These are phyloP conservation scores for Dicyrtoma fusca DNA, from an alignment of 2,888 invertebrate species.

Conservation along the genomic window DNA sequence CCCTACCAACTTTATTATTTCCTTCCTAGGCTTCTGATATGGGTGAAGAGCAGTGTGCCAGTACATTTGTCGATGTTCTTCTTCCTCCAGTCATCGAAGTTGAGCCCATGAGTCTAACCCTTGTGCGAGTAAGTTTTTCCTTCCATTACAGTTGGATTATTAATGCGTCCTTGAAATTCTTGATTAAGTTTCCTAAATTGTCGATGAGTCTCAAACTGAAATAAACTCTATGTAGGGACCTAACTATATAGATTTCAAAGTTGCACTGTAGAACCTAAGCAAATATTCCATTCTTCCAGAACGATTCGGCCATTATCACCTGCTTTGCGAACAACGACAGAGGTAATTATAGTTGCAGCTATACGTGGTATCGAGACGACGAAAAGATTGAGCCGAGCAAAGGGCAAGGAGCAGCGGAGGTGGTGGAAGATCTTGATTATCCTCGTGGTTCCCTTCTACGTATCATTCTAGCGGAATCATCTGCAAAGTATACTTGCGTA, in stretches of 20 bases:
- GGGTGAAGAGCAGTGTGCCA: constrained; percentile 71
- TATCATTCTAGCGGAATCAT: constrained; percentile 44
- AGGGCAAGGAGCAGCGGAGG: constrained; percentile 33
- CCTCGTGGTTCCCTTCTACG: constrained; percentile 50
- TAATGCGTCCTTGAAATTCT: neutral
- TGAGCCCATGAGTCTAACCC: constrained; percentile 71
- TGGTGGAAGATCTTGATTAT: constrained; percentile 46
- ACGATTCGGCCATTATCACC: constrained; percentile 26
- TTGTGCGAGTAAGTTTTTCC: constrained; percentile 67
- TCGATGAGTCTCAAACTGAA: too few relatives aligned
- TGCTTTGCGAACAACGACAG: constrained; percentile 34
- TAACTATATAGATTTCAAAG: too few relatives aligned
- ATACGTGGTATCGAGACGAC: constrained; percentile 39
- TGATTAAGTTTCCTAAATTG: too few relatives aligned
- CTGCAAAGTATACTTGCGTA: constrained; percentile 46
- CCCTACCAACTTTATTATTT: neutral
- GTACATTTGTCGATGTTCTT: constrained; percentile 66
- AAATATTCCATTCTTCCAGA: constrained; percentile 8
- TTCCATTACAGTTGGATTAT: neutral
- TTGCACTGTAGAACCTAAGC: too few relatives aligned
- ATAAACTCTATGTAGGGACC: too few relatives aligned
- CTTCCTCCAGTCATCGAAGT: constrained; percentile 71
- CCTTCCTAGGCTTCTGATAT: constrained; percentile 63
- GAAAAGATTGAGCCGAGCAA: constrained; percentile 28
- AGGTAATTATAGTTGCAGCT: constrained; percentile 23